Evolutionary conservation across 2,113 vertebrate species (phyloP), one percentile per base, ranked within the genome.

Genomic region (Tamias sibiricus): DNA sequence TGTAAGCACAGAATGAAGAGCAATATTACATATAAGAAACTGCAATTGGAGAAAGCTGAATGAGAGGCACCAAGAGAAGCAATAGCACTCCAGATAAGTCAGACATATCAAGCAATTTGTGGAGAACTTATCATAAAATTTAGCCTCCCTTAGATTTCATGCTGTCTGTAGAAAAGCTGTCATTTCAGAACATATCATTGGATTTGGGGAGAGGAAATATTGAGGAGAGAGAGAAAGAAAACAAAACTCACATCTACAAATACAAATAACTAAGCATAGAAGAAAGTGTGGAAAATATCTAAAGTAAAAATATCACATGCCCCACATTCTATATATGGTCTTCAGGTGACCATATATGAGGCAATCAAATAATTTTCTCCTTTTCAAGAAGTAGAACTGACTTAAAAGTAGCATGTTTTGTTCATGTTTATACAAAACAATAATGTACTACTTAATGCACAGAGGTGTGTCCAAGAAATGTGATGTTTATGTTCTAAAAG

Each of bases 351-450:
- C 14, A 37, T 35, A 20, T 32, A 49, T 84, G 35, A 76, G 13
- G 14, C 32, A 42, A 79, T 62, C 8, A 74, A 42, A 77, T 88
- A 68, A 59, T 83, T 82, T 85, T 91, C 47, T 87, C 13, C 42
- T 75, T 93, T 89, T 86, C 44, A 92, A 92, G 59, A 26, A 62
- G 9, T 57, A 91, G 26, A 96, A 57, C 4, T 82, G 11, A 69
- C 6, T 75, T 47, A 76, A 57, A 83, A 79, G 24, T 74, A 75
- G 1, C 19, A 68, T 80, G 12, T 19, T 37, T 90, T 69, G 24
- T 92, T 90, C 6, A 37, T 20, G 8, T 49, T 77, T 59, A 57
- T 30, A 68, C 32, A 66, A 90, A 87, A 59, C 52, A 76, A 35
- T 35, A 26, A 47, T n/a, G 6, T 26, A 24, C 28, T 66, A 16